phyloP scores from a whole-genome alignment of 1,140 invertebrate genomes.

The Macrobrachium nipponense region DNA sequence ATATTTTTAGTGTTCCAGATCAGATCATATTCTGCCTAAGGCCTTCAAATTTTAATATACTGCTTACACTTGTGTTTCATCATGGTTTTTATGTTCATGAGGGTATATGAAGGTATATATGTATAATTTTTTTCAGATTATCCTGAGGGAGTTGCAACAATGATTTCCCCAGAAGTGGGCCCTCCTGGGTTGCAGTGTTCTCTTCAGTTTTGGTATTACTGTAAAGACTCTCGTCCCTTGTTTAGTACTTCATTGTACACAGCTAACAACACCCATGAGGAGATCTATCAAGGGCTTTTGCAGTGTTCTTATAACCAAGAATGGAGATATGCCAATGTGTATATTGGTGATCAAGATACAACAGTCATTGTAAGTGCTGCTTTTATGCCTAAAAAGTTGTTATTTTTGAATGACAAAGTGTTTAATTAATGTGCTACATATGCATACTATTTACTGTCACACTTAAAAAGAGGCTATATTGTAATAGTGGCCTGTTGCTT shows the following conservation, averaged over 20 bases:
- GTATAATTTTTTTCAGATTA: background rate
- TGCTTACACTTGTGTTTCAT: no score
- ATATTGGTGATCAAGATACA: constrained; percentile 27
- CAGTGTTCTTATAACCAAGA: constrained; percentile 9
- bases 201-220: constrained; percentile 38
- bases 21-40: no score
- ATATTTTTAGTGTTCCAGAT: no score
- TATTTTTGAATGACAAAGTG: no score
- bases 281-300: background rate
- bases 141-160: constrained; percentile 25
- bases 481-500: no score
- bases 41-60: no score
- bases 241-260: constrained; percentile 18
- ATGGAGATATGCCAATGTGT: constrained; percentile 23
- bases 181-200: constrained; percentile 32
- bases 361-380: constrained; percentile 21
- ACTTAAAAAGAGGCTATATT: no score
- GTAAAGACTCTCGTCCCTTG: constrained; percentile 16
- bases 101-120: background rate
- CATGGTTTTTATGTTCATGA: no score
- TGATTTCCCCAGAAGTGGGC: constrained; percentile 22
- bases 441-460: no score
- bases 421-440: background rate
- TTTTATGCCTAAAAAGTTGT: no score
- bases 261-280: background rate